Percentiles rank a stretch among this genome's conserved stretches.
These are phyloP conservation scores for Ridgeia piscesae DNA, from an alignment of 1,140 invertebrate species.

Conservation along the genomic window DNA sequence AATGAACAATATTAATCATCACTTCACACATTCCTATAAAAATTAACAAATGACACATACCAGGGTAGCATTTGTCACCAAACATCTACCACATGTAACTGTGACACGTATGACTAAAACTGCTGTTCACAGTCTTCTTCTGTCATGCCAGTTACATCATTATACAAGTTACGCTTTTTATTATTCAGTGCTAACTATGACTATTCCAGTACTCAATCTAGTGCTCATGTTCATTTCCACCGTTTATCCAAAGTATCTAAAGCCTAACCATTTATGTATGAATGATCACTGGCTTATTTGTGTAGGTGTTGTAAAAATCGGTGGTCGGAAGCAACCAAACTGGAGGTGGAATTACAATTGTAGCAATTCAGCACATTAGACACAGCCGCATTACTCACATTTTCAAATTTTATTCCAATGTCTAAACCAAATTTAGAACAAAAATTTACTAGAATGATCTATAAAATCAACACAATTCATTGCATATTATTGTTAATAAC, in stretches of 20 bases:
- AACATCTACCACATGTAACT: too few relatives aligned
- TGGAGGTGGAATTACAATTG: not conserved
- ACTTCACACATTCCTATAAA: too few relatives aligned
- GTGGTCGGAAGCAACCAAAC: not conserved
- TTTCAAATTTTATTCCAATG: too few relatives aligned
- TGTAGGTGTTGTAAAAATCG: not conserved
- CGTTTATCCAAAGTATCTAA: not conserved
- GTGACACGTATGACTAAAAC: too few relatives aligned
- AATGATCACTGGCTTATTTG: not conserved
- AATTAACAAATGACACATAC: too few relatives aligned
- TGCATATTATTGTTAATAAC: not conserved
- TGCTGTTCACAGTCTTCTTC: too few relatives aligned
- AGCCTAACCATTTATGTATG: not conserved
- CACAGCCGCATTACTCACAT: too few relatives aligned
- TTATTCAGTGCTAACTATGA: not conserved
- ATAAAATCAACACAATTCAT: too few relatives aligned
- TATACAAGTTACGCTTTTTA: not conserved
- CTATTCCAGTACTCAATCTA: not conserved
- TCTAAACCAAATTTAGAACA: not conserved
- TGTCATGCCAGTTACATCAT: not conserved
- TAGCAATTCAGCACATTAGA: not conserved
- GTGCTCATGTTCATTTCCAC: not conserved
- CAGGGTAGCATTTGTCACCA: too few relatives aligned
- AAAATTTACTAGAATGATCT: not conserved
- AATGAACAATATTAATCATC: too few relatives aligned